Evolutionary conservation across 1,140 invertebrate genomes (phyloP), one percentile per base, ranked within the genome.

Genomic region (Cotesia chilonis): DNA sequence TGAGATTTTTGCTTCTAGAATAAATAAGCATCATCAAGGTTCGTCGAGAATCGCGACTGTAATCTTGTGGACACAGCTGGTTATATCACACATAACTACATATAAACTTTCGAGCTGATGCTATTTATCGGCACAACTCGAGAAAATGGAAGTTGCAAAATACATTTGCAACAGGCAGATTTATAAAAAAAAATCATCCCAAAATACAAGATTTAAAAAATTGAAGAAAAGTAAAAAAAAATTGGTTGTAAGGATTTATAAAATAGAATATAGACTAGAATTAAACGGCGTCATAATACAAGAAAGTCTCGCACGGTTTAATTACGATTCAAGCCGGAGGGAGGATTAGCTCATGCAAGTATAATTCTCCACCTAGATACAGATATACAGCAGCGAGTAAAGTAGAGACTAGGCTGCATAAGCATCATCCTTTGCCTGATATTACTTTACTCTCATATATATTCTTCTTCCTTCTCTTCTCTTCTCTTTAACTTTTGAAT

Each of bases 321-420:
- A 64, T 64, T 64, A 64, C 61, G 61, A 64, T 64, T 64, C 61
- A 64, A 36, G 61, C 61, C 61, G 20, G 57, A 59, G 61, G 61
- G 61, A 37, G 36, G 61, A 64, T 37, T 54, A 68, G 51, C 66
- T 68, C 51, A 68, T 68, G 66, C 66, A 68, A 68, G 66, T 68
- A 68, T 68, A 68, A 68, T 68, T 68, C 51, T 68, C 66, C 66
- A 36, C 66, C 47, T 52, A 68, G 28, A 28, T 28, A 28, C 28
- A 28, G 28, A 28, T 28, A 28, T 28, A 28, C 28, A 28, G 28
- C 28, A 28, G 1, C 1, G 28, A 28, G 28, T 28, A 28, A 28
- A 28, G 28, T 28, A 28, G 28, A 28, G 28, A 28, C 28, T 28
- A 35, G 63, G 9, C 14, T 61, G 17, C 60, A 35, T 20, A 35